These are phyloP conservation scores for Neodontobutis hainanensis DNA, from an alignment of 2,113 vertebrate species.

Conservation along the genomic window DNA sequence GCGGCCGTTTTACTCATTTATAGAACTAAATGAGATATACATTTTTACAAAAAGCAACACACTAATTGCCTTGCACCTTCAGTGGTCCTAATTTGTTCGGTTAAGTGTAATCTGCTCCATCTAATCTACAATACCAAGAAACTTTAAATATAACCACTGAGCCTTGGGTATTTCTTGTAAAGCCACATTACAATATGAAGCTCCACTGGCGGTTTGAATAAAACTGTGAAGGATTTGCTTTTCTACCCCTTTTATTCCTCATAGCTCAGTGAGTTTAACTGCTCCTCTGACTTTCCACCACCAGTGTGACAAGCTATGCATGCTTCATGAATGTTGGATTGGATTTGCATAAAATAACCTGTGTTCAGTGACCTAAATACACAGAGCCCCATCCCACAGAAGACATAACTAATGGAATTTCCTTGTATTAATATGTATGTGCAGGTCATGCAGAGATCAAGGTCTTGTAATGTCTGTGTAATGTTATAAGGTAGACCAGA, in stretches of 20 bases:
- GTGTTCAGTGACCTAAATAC: slow-evolving; percentile 21
- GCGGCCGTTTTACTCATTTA: too few relatives aligned
- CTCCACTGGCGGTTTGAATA: slow-evolving; percentile 4
- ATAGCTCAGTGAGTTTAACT: slow-evolving; percentile 4
- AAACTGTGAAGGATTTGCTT: neutral
- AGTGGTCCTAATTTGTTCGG: neutral
- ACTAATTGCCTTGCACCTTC: neutral
- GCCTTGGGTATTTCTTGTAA: neutral
- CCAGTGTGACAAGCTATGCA: neutral
- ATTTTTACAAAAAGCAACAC: too few relatives aligned
- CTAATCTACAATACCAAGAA: neutral
- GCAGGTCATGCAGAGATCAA: slow-evolving; percentile 6
- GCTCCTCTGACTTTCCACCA: neutral
- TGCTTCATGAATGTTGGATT: neutral
- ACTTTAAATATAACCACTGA: neutral
- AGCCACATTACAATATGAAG: neutral
- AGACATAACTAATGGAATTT: neutral
- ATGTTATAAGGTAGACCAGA: slow-evolving; percentile 1
- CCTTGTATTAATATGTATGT: neutral
- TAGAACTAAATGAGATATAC: too few relatives aligned
- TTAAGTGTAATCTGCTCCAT: too few relatives aligned
- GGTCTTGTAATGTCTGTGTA: neutral
- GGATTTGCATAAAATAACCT: slow-evolving; percentile 28
- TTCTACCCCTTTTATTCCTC: neutral
- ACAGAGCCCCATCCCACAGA: neutral